phyloP scores from a whole-genome alignment of 1,140 invertebrate genomes.

The Caerostris extrusa region DNA sequence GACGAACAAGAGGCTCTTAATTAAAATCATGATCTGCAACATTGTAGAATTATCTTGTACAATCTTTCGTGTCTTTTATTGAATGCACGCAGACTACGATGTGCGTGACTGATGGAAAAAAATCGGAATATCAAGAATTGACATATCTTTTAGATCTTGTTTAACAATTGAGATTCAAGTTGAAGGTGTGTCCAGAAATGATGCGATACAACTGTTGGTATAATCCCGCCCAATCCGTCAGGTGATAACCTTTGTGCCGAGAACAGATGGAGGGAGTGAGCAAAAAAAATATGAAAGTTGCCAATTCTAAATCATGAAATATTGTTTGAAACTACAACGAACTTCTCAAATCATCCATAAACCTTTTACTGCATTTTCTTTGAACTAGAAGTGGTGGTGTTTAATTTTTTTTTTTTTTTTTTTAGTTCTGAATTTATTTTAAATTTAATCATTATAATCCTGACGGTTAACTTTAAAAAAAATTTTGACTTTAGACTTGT shows the following conservation, averaged over 20 bases:
- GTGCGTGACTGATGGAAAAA: neutral
- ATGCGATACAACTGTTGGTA: conserved; percentile 2
- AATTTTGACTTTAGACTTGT: too few species aligned
- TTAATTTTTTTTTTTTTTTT: too few species aligned
- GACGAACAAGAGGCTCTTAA: neutral
- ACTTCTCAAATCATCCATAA: neutral
- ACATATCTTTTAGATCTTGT: conserved; percentile 27
- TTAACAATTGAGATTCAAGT: conserved; percentile 12
- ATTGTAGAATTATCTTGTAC: neutral
- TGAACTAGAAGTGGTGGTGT: too few species aligned
- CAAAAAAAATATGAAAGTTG: too few species aligned
- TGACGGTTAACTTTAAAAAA: too few species aligned
- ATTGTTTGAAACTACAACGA: neutral
- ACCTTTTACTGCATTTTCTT: too few species aligned
- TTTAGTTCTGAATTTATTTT: too few species aligned
- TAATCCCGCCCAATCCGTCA: conserved; percentile 7
- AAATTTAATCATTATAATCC: too few species aligned
- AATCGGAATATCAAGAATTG: neutral
- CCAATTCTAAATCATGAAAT: neutral
- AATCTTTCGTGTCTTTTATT: conserved; percentile 11
- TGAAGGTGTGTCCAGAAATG: neutral
- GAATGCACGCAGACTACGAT: neutral
- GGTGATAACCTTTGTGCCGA: neutral
- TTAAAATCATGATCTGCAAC: neutral
- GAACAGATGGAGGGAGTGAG: conserved; percentile 3